Evolutionary conservation across 2,797 vertebrate genomes (phyloP), one percentile per base, ranked within the genome.

Genomic region (Bradypodion pumilum): DNA sequence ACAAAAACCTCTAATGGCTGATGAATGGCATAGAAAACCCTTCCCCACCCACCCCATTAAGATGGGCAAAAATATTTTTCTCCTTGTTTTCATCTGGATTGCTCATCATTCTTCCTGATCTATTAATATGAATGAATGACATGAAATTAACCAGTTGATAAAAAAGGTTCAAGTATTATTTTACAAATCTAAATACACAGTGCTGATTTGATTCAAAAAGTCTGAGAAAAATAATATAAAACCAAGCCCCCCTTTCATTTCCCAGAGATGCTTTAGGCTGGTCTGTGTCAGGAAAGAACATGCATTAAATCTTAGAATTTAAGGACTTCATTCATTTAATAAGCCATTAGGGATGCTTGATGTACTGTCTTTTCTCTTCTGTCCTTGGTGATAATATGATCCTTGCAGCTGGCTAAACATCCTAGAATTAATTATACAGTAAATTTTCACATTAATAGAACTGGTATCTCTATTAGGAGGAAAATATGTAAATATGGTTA

Each of bases 371-470:
- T 59, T 62, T 80, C 27, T 52, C 84, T 89, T 83, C 62, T 86
- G 19, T 77, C 29, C 84, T 83, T 86, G 69, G 80, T 35, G 59
- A n/a, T 86, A 72, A 82, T 70, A 73, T 27, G 32, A 27, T 86
- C 80, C 77, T 82, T 90, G 32, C 56, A 90, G 86, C 86, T 85
- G 49, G 37, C 60, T 86, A 93, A 88, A 86, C 80, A 37, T 81
- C 40, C 88, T 85, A 72, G 66, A 88, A 89, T 82, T 87, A 88
- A 91, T 89, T 89, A 86, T 86, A 88, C 87, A 87, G 56, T 49
- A 88, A 91, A 89, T 86, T 49, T 46, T 49, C 13, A 37, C 37
- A 62, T 72, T 89, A 85, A 86, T 7, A 66, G 40, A 87, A 87
- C 35, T 82, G 83, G 27, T 75, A 23, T 84, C 42, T 83, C 52